These are phyloP conservation scores for Emydura subglobosa DNA, from an alignment of 2,113 vertebrate genomes.

Conservation along the genomic window DNA sequence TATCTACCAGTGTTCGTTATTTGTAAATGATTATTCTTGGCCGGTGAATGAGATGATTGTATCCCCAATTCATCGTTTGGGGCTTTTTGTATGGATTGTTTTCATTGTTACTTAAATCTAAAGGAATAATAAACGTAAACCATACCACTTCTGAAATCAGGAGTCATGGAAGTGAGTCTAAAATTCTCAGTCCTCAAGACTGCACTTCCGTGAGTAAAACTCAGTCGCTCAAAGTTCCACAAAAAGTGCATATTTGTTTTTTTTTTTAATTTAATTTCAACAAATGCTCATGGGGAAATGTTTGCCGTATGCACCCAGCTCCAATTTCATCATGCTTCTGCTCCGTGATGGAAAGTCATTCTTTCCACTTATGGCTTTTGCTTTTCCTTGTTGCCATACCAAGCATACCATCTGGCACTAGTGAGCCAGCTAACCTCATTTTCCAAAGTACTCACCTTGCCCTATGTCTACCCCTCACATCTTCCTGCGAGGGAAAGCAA, in stretches of 20 bases:
- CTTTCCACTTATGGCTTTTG: slow-evolving; percentile 2
- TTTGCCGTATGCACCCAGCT: slow-evolving; percentile 27
- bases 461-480: slow-evolving; percentile 32
- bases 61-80: not conserved
- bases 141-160: slow-evolving; percentile 16
- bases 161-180: not conserved
- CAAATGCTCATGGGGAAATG: not conserved
- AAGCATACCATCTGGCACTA: slow-evolving; percentile 52
- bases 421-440: slow-evolving; percentile 44
- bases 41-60: not conserved
- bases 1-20: not conserved
- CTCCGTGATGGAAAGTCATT: slow-evolving; percentile 50
- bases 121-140: slow-evolving; percentile 41
- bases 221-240: slow-evolving; percentile 34
- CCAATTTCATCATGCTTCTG: slow-evolving; percentile 57
- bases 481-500: slow-evolving; percentile 33
- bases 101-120: slow-evolving; percentile 24
- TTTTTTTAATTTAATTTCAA: not conserved
- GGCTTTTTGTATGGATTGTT: not conserved
- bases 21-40: not conserved
- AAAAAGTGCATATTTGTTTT: slow-evolving; percentile 4
- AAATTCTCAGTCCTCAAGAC: slow-evolving; percentile 44
- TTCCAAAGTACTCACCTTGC: slow-evolving; percentile 26
- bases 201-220: slow-evolving; percentile 50
- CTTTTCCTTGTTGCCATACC: slow-evolving; percentile 23